Conservation (phyloP, 2,888 invertebrate genomes). For the Lissocephala sabroskyi region DNA sequence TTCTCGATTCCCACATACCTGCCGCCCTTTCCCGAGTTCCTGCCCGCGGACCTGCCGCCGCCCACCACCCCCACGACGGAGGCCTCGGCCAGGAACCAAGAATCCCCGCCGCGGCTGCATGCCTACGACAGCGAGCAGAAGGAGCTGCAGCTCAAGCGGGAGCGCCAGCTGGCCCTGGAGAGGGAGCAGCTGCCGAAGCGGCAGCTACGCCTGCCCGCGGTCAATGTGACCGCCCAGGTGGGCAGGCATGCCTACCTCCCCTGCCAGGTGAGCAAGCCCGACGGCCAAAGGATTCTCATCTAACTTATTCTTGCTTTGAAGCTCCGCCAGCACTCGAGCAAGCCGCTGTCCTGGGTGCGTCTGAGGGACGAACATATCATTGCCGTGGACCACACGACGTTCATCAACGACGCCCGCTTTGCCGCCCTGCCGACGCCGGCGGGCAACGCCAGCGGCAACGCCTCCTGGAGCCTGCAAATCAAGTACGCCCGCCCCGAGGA, state of each 20-base stretch:
- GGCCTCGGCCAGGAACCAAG: too few species aligned
- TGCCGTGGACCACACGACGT: conserved; percentile 85
- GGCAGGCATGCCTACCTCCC: conserved; percentile 93
- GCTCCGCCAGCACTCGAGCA: conserved; percentile 72
- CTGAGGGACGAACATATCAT: conserved; percentile 91
- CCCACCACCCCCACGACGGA: conserved; percentile 24
- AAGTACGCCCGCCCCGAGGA: conserved; percentile 91
- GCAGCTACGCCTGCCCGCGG: conserved; percentile 68
- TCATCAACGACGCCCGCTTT: conserved; percentile 94
- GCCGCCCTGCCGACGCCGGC: conserved; percentile 76
- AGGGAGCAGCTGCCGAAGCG: conserved; percentile 40
- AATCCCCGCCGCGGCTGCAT: conserved; percentile 39
- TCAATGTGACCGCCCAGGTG: conserved; percentile 91
- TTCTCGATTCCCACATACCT: conserved; percentile 68
- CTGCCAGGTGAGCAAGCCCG: conserved; percentile 79
- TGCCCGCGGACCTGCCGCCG: conserved; percentile 60
- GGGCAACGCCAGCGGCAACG: conserved; percentile 77
- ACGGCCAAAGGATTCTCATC: background rate
- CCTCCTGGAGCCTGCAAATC: conserved; percentile 88
- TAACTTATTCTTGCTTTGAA: conserved; percentile 25
- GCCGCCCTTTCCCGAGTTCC: conserved; percentile 64
- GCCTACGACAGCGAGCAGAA: conserved; percentile 56
- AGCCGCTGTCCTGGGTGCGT: conserved; percentile 93
- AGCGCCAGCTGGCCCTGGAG: conserved; percentile 51
- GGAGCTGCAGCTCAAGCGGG: conserved; percentile 41